Evolutionary conservation across 2,797 vertebrate genomes (phyloP), one percentile per base, ranked within the genome.

Genomic region (Fringilla coelebs): DNA sequence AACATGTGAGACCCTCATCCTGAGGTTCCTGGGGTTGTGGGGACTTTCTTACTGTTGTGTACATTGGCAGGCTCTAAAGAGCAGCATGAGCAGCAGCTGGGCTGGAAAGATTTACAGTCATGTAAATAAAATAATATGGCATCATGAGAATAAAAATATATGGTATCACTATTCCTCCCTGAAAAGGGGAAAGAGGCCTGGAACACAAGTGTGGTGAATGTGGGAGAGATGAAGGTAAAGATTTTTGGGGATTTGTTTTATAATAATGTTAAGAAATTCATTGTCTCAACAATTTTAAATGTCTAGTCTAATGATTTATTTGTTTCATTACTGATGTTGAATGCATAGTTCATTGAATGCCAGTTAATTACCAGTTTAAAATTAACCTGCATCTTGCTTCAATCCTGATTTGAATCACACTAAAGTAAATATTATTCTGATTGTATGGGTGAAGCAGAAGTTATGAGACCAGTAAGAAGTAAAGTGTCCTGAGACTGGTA

Each of bases 101-200:
- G 17, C 14, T 84, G 34, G 13, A 57, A 80, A 66, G n/a, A 14
- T n/a, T 41, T 38, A 7, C 36, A 22, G 22, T 26, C 21, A 51
- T 0, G 1, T 62, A 11, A 51, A 21, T 19, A 2, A 1, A 13
- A 10, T 3, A 54, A 18, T 43, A n/a, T 10, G 11, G 31, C 41
- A 43, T 26, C 19, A 51, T 0, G 1, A 66, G 13, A 55, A 21
- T 19, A 2, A 1, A 13, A 10, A 3, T 58, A 18, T 43, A n/a
- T 10, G 10, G 31, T 9, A 1, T 28, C 26, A 36, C 10, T 67
- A 28, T 34, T 18, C 17, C 18, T 58, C 24, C 9, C 20, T 52
- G 26, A n/a, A 51, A 41, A 49, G 20, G 5, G 3, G 1, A 10
- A 5, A 49, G 26, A 14, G 19, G 3, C 9, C 43, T 63, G 6